A percentile compares a stretch with the other conserved stretches of the same genome.
These are phyloP conservation scores for Harpagoxenus sublaevis DNA, from an alignment of 2,888 invertebrate species.

Conservation along the genomic window DNA sequence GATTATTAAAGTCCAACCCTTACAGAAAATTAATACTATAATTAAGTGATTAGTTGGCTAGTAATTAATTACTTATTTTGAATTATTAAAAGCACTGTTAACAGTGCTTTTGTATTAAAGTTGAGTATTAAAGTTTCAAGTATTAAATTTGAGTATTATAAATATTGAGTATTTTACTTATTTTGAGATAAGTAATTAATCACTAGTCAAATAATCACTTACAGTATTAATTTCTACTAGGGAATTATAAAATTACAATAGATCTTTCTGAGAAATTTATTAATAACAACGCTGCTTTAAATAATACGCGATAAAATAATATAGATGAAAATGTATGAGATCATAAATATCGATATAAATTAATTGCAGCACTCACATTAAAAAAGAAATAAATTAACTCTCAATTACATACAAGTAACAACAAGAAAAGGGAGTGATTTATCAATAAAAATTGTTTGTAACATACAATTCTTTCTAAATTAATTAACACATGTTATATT, in stretches of 20 bases:
- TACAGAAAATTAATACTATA: too few relatives aligned
- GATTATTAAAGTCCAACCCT: background rate
- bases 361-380: background rate
- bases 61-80: too few relatives aligned
- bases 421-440: background rate
- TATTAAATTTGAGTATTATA: too few relatives aligned
- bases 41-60: too few relatives aligned
- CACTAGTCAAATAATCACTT: too few relatives aligned
- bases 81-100: too few relatives aligned
- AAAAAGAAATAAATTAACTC: background rate
- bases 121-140: too few relatives aligned
- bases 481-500: background rate
- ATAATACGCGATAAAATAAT: slow-evolving; percentile 3
- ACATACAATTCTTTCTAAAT: background rate
- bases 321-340: background rate
- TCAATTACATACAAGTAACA: background rate
- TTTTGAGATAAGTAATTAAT: too few relatives aligned
- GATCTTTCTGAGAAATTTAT: background rate
- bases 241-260: background rate
- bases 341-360: background rate
- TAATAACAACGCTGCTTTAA: background rate
- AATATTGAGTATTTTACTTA: too few relatives aligned
- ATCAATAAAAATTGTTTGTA: background rate
- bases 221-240: too few relatives aligned
- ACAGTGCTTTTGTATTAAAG: too few relatives aligned